Base-by-base conservation (phyloP, 2,888 invertebrate species). In the Brenthis daphne region DNA sequence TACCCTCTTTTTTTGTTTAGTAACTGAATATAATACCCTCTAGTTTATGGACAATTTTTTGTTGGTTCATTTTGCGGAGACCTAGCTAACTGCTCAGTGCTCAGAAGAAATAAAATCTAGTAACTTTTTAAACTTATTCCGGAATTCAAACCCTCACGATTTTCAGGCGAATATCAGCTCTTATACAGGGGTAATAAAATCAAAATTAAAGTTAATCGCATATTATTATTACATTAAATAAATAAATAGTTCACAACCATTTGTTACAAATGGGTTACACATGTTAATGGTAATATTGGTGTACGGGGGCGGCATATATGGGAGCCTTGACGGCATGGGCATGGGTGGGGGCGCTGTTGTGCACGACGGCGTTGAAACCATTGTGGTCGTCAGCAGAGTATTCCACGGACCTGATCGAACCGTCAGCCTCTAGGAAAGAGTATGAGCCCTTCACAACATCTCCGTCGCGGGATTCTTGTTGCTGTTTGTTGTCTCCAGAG, bases 401-500 rank as follows among this genome's bases (percentile, higher is more conserved):
- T 76, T 92, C 88, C 16, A 86, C 84, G 33, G 90, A 91, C 71
- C 92, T 85, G 77, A 88, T 80, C 79, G 92, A 92, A 76, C 93
- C 93, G 75, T 93, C 93, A 67, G 93, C 89, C 79, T 93, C 92
- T 69, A 87, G 83, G 75, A 93, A 84, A 16, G 90, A 88, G 85
- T 93, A 92, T 11, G 88, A 86, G 73, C 93, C 93, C 79, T 92
- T 90, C 61, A 93, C 93, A 3, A 85, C 86, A 77, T 93, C 93
- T 64, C 93, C 93, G 69, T 93, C 93, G 70, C 89, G 86, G 73
- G 79, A 75, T 76, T 94, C 93, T 74, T 91, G 90, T 80, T 91
- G 92, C 73, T 86, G 85, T 82, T 93, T 93, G 81, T 88, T 85
- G 85, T 94, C 94, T 58, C 93, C 93, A 77, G 93, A 90, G 82